Evolutionary conservation across 23 tunicate species (phyloP).

Genomic region (Phallusia fumigata): DNA sequence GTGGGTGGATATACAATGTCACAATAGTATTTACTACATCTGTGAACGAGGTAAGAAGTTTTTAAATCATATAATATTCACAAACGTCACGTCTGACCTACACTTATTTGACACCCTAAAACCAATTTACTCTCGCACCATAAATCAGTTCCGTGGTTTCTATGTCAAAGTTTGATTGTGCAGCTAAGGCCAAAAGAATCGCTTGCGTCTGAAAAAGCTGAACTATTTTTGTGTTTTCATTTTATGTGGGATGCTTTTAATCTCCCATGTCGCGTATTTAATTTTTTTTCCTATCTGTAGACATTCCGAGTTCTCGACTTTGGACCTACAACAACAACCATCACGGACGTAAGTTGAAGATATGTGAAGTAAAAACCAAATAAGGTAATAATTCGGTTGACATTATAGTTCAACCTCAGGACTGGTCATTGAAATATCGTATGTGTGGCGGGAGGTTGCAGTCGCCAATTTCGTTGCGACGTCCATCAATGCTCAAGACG

Average conservation of each 20-base stretch:
- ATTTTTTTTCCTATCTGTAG: neutral
- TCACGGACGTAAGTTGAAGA: neutral
- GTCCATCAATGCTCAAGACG: neutral
- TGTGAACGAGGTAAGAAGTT: neutral
- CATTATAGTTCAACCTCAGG: neutral
- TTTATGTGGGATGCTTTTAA: too few species aligned
- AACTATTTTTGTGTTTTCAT: too few species aligned
- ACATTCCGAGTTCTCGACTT: neutral
- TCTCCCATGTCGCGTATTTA: neutral
- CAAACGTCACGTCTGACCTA: too few species aligned
- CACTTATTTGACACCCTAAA: too few species aligned
- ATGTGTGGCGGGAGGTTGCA: neutral
- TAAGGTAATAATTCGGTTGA: neutral
- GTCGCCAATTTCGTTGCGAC: neutral
- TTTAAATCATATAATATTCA: too few species aligned
- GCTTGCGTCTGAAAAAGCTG: too few species aligned
- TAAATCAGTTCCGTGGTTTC: too few species aligned
- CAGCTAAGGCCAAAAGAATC: too few species aligned
- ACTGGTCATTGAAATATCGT: neutral
- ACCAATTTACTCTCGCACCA: too few species aligned
- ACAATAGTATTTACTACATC: neutral
- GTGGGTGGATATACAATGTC: neutral
- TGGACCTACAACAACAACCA: conserved; percentile 8
- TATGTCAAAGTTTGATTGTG: too few species aligned
- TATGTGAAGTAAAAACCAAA: neutral